phyloP scores from a whole-genome alignment of 2,888 invertebrate species.

The Oegoconia quadripuncta region DNA sequence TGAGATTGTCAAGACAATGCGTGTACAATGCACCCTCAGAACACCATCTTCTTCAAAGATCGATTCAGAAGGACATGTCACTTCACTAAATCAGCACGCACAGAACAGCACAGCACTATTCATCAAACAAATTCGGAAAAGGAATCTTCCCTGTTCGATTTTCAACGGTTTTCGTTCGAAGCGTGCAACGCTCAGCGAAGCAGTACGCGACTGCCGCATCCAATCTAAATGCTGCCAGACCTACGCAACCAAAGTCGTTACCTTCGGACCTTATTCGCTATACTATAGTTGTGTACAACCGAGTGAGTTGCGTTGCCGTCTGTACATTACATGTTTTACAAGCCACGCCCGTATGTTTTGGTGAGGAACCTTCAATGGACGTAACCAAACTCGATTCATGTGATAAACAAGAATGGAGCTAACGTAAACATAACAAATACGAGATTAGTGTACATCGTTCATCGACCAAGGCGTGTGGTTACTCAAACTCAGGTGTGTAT shows the following conservation, averaged over 20 bases:
- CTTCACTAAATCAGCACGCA: conserved; percentile 21
- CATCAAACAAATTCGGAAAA: too few species aligned
- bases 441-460: conserved; percentile 35
- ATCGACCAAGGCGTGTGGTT: conserved; percentile 29
- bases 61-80: conserved; percentile 32
- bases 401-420: conserved; percentile 21
- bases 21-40: conserved; percentile 31
- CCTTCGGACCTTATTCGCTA: too few species aligned
- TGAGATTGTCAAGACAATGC: conserved; percentile 13
- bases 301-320: too few species aligned
- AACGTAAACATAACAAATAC: conserved; percentile 23
- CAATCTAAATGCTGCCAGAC: too few species aligned
- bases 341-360: conserved; percentile 64
- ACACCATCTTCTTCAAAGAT: conserved; percentile 36
- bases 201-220: too few species aligned
- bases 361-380: conserved; percentile 27
- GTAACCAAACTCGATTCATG: conserved; percentile 19
- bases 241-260: too few species aligned
- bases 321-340: conserved; percentile 10
- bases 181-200: too few species aligned
- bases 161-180: too few species aligned
- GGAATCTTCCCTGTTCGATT: too few species aligned
- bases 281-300: too few species aligned
- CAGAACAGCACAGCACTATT: background rate
- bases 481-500: too few species aligned